Evolutionary conservation across 2,797 vertebrate genomes (phyloP).

Genomic region (Gallirallus australis): DNA sequence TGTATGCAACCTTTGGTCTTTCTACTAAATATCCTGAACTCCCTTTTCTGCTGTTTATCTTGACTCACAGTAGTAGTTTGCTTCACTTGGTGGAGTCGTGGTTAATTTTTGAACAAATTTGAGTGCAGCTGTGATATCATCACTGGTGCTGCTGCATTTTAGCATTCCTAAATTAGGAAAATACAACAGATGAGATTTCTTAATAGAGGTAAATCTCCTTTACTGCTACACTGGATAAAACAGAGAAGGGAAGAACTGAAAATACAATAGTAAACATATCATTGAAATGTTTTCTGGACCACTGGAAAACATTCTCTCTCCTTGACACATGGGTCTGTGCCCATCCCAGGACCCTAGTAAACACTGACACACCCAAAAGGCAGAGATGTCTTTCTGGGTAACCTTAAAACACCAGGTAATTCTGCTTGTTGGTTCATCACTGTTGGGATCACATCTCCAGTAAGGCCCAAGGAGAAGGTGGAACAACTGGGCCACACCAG

Average conservation of each 20-base stretch:
- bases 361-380: not conserved
- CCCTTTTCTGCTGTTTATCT: not conserved
- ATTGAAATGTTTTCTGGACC: not conserved
- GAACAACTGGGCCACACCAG: not conserved
- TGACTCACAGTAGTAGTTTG: not conserved
- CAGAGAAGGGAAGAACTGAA: not conserved
- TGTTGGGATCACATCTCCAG: constrained; percentile 2
- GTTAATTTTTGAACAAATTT: not conserved
- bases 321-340: not conserved
- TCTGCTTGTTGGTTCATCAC: not conserved
- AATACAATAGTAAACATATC: not conserved
- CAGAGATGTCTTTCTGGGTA: not conserved
- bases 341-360: not conserved
- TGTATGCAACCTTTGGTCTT: not conserved
- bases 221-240: not conserved
- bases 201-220: not conserved
- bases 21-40: not conserved
- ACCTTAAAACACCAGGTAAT: constrained; percentile 1
- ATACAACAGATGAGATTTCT: not conserved
- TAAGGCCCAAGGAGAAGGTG: not conserved
- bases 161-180: not conserved
- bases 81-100: not conserved
- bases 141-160: not conserved
- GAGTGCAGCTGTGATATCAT: not conserved
- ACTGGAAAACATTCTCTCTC: not conserved